These are phyloP conservation scores for Capromys pilorides DNA, from an alignment of 2,797 vertebrate genomes.

Conservation along the genomic window DNA sequence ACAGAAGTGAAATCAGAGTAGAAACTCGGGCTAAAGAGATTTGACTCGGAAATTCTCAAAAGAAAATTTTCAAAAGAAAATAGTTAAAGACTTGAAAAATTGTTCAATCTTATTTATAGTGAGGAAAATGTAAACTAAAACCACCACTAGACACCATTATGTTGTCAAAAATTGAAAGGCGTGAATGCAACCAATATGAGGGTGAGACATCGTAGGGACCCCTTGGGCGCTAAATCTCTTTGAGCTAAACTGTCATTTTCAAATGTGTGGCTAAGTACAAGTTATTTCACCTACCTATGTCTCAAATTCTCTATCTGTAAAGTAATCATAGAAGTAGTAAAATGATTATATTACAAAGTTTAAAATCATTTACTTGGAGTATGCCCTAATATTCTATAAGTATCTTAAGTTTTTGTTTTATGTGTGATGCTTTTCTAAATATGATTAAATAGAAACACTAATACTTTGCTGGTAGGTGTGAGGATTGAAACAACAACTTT, in stretches of 20 bases:
- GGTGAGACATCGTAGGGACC: not conserved
- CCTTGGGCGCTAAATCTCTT: not conserved
- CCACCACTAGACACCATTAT: not conserved
- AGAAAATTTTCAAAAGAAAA: not conserved
- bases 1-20: not conserved
- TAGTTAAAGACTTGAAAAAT: not conserved
- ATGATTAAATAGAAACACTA: not conserved
- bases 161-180: not conserved
- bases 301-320: not conserved
- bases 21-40: not conserved
- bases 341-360: not conserved
- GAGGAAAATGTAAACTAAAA: constrained; percentile 20
- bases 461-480: not conserved
- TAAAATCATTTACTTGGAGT: constrained; percentile 42
- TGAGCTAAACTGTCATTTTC: not conserved
- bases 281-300: not conserved
- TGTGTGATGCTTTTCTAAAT: constrained; percentile 25
- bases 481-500: constrained; percentile 3
- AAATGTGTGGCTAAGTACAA: not conserved
- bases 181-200: not conserved
- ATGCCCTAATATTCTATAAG: not conserved
- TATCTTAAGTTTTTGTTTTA: constrained; percentile 11
- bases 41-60: not conserved
- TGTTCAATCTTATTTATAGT: not conserved
- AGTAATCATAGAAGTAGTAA: not conserved